Evolutionary conservation across 2,113 vertebrate species (phyloP), one percentile per base, ranked within the genome.

Genomic region (Bubo bubo): DNA sequence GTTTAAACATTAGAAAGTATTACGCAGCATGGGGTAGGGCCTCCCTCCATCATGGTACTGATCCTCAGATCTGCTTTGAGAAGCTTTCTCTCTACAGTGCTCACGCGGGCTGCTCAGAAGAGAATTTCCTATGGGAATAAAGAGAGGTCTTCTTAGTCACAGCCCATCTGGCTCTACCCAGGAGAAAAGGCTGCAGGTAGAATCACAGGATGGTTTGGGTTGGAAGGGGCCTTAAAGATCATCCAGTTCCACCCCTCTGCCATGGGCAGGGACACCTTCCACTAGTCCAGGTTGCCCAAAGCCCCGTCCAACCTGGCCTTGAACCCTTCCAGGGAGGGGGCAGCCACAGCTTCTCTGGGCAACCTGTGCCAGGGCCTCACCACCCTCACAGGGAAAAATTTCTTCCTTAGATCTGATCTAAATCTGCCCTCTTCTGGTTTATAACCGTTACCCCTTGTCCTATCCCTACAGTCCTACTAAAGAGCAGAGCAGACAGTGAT

Each of bases 271-370:
- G 56, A 45, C 67, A 30, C 2, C 22, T 66, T 2, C 20, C 41
- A 27, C 67, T 1, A 1, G 2, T 5, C 12, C 73, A 75, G 15
- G 10, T 0, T 63, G 55, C 56, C 66, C 41, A 5, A 8, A 83
- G 4, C 15, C 28, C 6, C 4, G 0, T 34, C 50, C 67, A 84
- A 0, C 62, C 45, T 66, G 56, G 4, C 12, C 22, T 34, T 26
- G 32, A 32, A 3, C 59, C 30, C 8, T 58, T 0, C 12, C 59
- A 77, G 43, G 45, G 56, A 67, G 14, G 59, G 23, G 23, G 23
- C 43, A 86, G 22, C 72, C 76, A 50, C 80, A 59, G 7, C 50
- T 39, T 2, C 89, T 50, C 71, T 43, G 64, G 49, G 16, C 22
- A 93, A 8, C 27, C n/a, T 72, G 28, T 8, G 6, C 4, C 43